Conservation (phyloP, 2,888 invertebrate genomes). For the Isotomurus palustris region DNA sequence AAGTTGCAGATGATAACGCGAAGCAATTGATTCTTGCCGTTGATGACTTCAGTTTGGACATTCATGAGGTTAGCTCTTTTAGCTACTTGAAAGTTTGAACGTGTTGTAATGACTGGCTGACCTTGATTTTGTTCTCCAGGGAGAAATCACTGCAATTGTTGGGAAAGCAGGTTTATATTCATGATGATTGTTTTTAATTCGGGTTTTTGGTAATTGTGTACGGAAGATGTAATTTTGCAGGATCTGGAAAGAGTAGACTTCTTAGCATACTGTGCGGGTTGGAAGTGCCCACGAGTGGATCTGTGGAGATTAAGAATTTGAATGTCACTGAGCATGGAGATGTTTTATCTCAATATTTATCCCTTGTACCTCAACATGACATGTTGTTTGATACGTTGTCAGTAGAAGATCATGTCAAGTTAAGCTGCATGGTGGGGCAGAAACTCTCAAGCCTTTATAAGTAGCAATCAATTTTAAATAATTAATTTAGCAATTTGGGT, state of each 20-base stretch:
- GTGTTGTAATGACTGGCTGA: not conserved
- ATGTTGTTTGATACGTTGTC: conserved; percentile 25
- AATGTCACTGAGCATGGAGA: conserved; percentile 23
- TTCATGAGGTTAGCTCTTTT: conserved; percentile 24
- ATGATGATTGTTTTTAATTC: no score
- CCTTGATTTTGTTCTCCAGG: conserved; percentile 1
- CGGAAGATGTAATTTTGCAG: no score
- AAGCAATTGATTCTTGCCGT: conserved; percentile 11
- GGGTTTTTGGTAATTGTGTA: no score
- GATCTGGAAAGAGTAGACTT: conserved; percentile 30
- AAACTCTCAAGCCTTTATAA: no score
- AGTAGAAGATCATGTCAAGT: conserved; percentile 29
- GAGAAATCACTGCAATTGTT: conserved; percentile 6
- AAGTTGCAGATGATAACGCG: conserved; percentile 19
- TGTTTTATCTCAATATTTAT: conserved; percentile 21
- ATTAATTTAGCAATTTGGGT: not conserved
- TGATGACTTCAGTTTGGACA: conserved; percentile 29
- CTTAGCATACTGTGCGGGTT: conserved; percentile 26
- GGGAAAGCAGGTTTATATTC: not conserved
- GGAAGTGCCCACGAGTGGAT: conserved; percentile 22
- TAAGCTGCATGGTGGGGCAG: conserved; percentile 30
- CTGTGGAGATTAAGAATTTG: conserved; percentile 27
- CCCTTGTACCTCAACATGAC: conserved; percentile 29
- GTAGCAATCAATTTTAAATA: no score
- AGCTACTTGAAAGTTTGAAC: no score